A percentile compares a stretch with the other conserved stretches of the same genome.
phyloP scores from a whole-genome alignment of 2,797 vertebrate genomes.

The Aselliscus stoliczkanus region DNA sequence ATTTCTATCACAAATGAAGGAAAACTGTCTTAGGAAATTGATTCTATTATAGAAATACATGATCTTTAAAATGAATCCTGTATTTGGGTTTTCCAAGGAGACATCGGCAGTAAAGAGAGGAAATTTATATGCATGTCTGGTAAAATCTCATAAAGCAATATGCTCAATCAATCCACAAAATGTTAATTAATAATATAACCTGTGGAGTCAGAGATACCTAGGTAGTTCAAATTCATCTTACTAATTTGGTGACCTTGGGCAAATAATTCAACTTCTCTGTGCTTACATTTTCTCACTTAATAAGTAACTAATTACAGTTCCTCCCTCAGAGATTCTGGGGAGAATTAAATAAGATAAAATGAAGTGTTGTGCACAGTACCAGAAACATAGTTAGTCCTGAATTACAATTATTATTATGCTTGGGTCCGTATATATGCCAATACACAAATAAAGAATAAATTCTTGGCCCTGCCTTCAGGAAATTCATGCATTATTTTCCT shows the following conservation, averaged over 20 bases:
- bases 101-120: neutral
- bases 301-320: neutral
- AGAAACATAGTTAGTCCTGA: neutral
- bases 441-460: neutral
- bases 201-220: neutral
- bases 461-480: neutral
- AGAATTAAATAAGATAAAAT: constrained; percentile 10
- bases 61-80: constrained; percentile 4
- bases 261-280: neutral
- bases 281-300: constrained; percentile 21
- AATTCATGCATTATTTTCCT: neutral
- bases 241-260: neutral
- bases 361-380: neutral
- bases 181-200: neutral
- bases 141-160: neutral
- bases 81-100: neutral
- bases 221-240: neutral
- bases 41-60: neutral
- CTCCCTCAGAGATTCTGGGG: neutral
- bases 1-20: neutral
- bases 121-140: neutral
- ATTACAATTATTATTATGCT: neutral
- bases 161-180: neutral
- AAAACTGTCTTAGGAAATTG: neutral
- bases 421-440: neutral